These are phyloP conservation scores for Invenusta paracnida DNA, from an alignment of 2,888 invertebrate species.

Conservation along the genomic window DNA sequence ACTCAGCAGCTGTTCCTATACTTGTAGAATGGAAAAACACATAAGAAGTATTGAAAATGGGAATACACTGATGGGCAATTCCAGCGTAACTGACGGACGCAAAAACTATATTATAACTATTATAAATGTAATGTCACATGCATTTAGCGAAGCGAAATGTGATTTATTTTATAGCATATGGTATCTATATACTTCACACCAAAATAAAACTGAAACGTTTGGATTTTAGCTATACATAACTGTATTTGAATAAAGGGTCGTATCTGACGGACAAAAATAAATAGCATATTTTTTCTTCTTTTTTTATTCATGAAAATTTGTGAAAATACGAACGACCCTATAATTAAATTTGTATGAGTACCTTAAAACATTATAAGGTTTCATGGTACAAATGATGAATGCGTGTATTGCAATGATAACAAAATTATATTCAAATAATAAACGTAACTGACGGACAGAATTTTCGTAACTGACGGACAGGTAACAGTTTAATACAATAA, in stretches of 20 bases:
- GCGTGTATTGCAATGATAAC: not conserved
- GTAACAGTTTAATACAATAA: not conserved
- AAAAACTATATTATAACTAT: not conserved
- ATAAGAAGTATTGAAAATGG: too few species aligned
- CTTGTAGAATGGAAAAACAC: too few species aligned
- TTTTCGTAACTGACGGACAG: not conserved
- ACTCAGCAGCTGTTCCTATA: too few species aligned
- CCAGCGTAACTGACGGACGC: not conserved
- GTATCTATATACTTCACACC: not conserved
- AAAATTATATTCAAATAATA: not conserved
- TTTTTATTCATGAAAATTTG: not conserved
- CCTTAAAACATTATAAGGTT: not conserved
- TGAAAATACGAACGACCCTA: not conserved
- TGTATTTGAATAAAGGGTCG: not conserved
- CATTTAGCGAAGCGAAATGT: too few species aligned
- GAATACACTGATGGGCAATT: not conserved
- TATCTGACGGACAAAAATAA: not conserved
- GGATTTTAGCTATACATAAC: not conserved
- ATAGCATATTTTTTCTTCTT: not conserved
- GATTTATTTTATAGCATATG: not conserved
- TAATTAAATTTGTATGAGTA: not conserved
- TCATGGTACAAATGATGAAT: not conserved
- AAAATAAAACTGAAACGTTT: not conserved
- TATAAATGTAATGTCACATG: too few species aligned
- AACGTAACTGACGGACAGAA: not conserved